Base-by-base conservation (phyloP, 2,113 vertebrate genomes). In the Xerus inauris region DNA sequence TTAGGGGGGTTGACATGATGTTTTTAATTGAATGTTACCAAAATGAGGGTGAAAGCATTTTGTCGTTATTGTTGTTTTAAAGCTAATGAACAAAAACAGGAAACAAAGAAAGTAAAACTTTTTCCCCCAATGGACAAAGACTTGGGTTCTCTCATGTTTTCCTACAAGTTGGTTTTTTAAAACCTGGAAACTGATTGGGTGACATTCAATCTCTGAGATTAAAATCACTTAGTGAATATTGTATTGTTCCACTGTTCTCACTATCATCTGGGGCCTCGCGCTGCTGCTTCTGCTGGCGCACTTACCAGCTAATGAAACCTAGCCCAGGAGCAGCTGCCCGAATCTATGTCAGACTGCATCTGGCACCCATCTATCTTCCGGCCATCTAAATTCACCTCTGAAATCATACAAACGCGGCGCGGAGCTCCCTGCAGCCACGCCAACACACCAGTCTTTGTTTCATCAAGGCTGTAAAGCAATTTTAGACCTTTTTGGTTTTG, bases 281-380 rank as follows among this genome's bases (percentile, higher is more conserved):
- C 65, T 91, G 97, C 97, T 97, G 97, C 95, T 97, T 98, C 98
- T 96, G 97, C 96, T 97, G 97, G 87, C 64, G 93, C 92, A 96
- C 97, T 97, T 64, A 72, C 97, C 54, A 93, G n/a, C 98, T 98
- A 98, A 98, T 98, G 98, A 99, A 98, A 98, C 98, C 98, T 92
- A 94, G 96, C 94, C 80, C 95, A 42, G 96, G 97, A 98, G 98
- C 98, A 99, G 98, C 98, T 98, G 99, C 98, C 97, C 95, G 98
- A 98, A 97, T 98, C 98, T 97, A 97, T 98, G 98, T 98, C 98
- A 98, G 97, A 98, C 98, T 98, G 98, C 99, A 99, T 98, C 98
- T 98, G 98, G 98, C 98, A 98, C 97, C 98, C 98, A 98, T 98
- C 98, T 99, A 98, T 99, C 98, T 98, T 98, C 97, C 98, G 98